Evolutionary conservation across 2,113 vertebrate species (phyloP).

Genomic region (Zosterops pallidus): DNA sequence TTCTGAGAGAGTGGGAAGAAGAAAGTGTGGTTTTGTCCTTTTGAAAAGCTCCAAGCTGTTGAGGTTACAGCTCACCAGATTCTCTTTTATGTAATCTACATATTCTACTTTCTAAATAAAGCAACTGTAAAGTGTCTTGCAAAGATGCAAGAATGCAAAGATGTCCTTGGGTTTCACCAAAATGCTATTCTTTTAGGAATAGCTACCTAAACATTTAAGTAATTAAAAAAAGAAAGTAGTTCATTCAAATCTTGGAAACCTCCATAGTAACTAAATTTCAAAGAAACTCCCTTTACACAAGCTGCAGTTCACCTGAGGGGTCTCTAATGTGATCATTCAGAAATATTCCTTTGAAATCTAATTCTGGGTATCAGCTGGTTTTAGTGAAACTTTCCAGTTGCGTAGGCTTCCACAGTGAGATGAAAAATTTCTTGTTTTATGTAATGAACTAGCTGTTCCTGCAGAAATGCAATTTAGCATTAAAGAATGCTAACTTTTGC

Average conservation of each 20-base stretch:
- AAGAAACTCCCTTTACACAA: not conserved
- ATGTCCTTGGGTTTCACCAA: not conserved
- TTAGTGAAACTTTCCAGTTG: not conserved
- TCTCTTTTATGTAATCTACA: slow-evolving; percentile 35
- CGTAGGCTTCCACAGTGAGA: not conserved
- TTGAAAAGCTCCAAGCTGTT: slow-evolving; percentile 8
- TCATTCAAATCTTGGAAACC: not conserved
- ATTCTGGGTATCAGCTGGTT: not conserved
- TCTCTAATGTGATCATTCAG: not conserved
- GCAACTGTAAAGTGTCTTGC: not conserved
- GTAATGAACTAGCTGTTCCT: not conserved
- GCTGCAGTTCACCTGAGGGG: not conserved
- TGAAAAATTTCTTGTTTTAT: not conserved
- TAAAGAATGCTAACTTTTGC: not conserved
- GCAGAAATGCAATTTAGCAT: not conserved
- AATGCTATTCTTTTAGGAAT: not conserved
- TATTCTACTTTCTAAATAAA: slow-evolving; percentile 18
- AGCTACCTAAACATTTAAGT: not conserved
- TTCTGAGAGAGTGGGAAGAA: not conserved
- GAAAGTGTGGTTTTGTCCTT: slow-evolving; percentile 4
- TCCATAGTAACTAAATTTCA: not conserved
- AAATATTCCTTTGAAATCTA: not conserved
- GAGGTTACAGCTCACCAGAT: slow-evolving; percentile 16
- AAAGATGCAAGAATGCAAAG: not conserved
- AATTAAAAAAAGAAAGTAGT: not conserved